Percentiles rank a stretch among this genome's conserved stretches.
Conservation (phyloP, 1,140 invertebrate species). For the Hyles euphorbiae region DNA sequence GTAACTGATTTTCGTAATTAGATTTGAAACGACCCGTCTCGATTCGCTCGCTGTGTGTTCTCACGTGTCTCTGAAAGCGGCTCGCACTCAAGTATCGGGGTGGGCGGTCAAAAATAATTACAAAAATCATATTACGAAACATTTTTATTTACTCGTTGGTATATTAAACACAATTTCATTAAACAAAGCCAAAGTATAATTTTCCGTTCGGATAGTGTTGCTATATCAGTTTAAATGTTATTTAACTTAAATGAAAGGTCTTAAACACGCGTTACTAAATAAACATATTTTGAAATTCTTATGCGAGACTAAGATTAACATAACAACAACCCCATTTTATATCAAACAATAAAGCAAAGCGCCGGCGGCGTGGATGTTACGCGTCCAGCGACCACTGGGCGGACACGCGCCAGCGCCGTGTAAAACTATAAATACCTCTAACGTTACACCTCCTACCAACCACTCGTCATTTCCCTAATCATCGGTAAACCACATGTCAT, state of each 20-base stretch:
- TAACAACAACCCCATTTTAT: constrained; percentile 62
- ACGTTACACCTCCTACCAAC: constrained; percentile 1
- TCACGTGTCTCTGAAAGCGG: constrained; percentile 49
- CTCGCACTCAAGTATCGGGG: constrained; percentile 21
- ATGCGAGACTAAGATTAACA: constrained; percentile 61
- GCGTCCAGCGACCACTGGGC: not conserved
- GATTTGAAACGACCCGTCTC: constrained; percentile 56
- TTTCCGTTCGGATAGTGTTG: constrained; percentile 46
- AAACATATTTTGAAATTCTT: constrained; percentile 57
- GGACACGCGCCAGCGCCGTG: constrained; percentile 2
- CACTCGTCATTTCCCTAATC: constrained; percentile 2
- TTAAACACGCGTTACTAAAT: constrained; percentile 57
- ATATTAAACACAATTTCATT: constrained; percentile 70
- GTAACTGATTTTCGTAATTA: constrained; percentile 68
- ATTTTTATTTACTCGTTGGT: constrained; percentile 70
- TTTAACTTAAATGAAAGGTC: constrained; percentile 58
- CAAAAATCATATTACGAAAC: constrained; percentile 73
- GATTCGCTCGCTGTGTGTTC: constrained; percentile 57
- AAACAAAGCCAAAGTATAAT: constrained; percentile 68
- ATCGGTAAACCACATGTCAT: constrained; percentile 13
- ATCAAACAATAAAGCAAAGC: constrained; percentile 39
- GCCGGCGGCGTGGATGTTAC: constrained; percentile 2
- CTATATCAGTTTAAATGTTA: constrained; percentile 52
- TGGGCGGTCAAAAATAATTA: constrained; percentile 70
- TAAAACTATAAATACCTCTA: constrained; percentile 8